A percentile compares a stretch with the other conserved stretches of the same genome.
phyloP scores from a whole-genome alignment of 2,797 vertebrate genomes.

The Bucorvus abyssinicus region DNA sequence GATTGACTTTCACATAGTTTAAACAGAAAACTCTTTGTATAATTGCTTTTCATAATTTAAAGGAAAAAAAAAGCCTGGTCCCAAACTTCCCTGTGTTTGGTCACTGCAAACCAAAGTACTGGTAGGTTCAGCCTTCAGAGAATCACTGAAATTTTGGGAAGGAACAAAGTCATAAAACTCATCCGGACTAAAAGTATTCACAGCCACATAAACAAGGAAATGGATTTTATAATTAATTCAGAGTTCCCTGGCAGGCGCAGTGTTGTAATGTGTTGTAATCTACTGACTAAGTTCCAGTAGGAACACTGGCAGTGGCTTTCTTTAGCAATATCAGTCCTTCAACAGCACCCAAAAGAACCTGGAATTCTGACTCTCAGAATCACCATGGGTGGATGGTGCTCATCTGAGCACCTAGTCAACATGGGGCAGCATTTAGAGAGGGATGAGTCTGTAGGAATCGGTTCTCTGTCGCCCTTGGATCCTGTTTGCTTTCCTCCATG shows the following conservation, averaged over 20 bases:
- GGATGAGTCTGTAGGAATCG: not conserved
- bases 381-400: accelerated
- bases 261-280: slow-evolving; percentile 52
- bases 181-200: slow-evolving; percentile 24
- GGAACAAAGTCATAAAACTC: slow-evolving; percentile 35
- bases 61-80: not conserved
- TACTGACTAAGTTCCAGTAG: slow-evolving; percentile 57
- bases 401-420: not conserved
- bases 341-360: not conserved
- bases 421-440: not conserved
- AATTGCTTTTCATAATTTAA: not conserved
- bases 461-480: not conserved
- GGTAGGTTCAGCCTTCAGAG: not conserved
- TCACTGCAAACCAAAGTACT: not conserved
- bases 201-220: slow-evolving; percentile 48
- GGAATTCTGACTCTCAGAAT: not conserved
- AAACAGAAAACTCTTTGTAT: not conserved
- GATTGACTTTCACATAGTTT: not conserved
- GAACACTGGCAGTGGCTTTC: slow-evolving; percentile 8
- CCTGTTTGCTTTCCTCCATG: not conserved
- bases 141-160: slow-evolving; percentile 30
- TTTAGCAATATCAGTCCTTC: not conserved
- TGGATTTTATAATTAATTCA: slow-evolving; percentile 65
- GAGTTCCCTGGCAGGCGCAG: slow-evolving; percentile 44
- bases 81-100: not conserved